Evolutionary conservation across 2,888 invertebrate genomes (phyloP), one percentile per base, ranked within the genome.

Genomic region (Neoscelio sp.): DNA sequence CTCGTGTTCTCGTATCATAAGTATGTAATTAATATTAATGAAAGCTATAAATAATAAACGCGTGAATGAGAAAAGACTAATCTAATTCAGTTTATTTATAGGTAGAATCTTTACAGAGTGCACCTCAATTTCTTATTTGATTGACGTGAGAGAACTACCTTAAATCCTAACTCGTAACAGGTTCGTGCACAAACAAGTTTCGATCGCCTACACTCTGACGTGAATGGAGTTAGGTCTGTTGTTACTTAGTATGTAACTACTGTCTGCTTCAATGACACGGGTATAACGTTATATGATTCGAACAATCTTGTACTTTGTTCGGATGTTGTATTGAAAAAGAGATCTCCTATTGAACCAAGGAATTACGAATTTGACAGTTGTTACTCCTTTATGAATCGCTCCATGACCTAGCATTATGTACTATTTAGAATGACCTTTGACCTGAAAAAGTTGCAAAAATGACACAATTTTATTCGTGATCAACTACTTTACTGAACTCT

Each of bases 241-340:
- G 71, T 74, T 65, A 30, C 64, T 48, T 54, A 62, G 30, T 38
- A 28, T 65, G 65, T 74, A 74, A 64, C 48, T 73, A 60, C 60
- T 10, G 52, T 50, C 28, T 50, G 23, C 26, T 38, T 35, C 35
- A 68, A 33, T 54, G 30, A 44, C 33, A 54, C 40, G 18, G 12
- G 44, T 23, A 23, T 17, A 67, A 44, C 20, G 33, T 26, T 26
- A 52, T 17, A 33, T 38, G 35, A 62, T 46, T 20, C 10, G 6
- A 15, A 13, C 23, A 48, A 48, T 26, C 35, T 17, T 23, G 7
- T 23, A 15, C 33, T 20, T 48, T 20, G 12, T 28, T 28, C 35
- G n/a, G 23, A 35, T 46, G 28, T 35, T 33, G 23, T n/a, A 30
- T 30, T 28, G 13, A 54, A 58, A 23, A 44, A 62, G 18, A 17